Evolutionary conservation across 2,888 invertebrate genomes (phyloP), one percentile per base, ranked within the genome.

Genomic region (Tinea pellionella): DNA sequence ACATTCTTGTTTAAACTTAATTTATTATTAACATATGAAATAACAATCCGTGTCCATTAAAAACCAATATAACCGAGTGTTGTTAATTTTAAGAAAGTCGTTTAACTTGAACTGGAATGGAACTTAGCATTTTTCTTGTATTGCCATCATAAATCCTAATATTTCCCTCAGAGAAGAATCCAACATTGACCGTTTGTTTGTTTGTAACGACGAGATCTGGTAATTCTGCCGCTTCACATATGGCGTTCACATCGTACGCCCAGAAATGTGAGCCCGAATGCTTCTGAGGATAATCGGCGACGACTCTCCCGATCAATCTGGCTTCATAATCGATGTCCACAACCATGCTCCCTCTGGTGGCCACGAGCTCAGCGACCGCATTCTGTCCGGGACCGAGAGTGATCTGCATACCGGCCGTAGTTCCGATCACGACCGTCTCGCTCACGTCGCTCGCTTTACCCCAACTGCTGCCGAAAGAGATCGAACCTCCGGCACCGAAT

Each of bases 181-280:
- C 61, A 2, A 69, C 30, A 0, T 61, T 60, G 9, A 69, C 63
- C 12, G 59, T 55, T 59, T 68, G 65, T 1, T 61, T 63, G 0
- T 62, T 61, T 0, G 53, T 63, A 0, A 63, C 19, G 6, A 15
- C 19, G 1, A n/a, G 13, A 0, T 13, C 37, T 0, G 56, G 51
- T 43, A 65, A 9, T 15, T 58, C 16, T 1, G 57, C 63, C 0
- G 63, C 61, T 1, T 9, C 0, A 43, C 66, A 30, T 0, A 67
- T 37, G 0, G 12, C 18, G 0, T 62, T 61, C 0, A 69, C 60
- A n/a, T 64, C 64, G 13, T 63, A 64, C 6, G 60, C 60, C 69
- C 69, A 69, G 60, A 66, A 69, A 61, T 66, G 61, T 60, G 67
- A 68, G 1, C 61, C 66, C 0, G 60, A 13, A 18, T 60, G 60